phyloP scores from a whole-genome alignment of 2,888 invertebrate species.

The Capitulum mitella region DNA sequence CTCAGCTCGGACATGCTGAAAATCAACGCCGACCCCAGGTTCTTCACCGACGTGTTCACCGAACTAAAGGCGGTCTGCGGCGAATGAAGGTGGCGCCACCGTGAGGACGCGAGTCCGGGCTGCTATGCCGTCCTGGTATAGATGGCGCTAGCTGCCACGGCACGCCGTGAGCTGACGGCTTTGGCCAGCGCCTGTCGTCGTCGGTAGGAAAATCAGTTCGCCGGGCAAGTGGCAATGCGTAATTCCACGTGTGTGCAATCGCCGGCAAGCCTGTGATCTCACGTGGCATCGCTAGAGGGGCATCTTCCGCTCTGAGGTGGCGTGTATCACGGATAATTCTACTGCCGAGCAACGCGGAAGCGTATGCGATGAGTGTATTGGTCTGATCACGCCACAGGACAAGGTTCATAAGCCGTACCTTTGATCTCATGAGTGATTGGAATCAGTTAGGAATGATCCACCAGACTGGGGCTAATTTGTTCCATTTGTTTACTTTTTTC shows the following conservation, averaged over 20 bases:
- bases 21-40: conserved; percentile 96
- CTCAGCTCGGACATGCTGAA: conserved; percentile 91
- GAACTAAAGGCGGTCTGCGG: conserved; percentile 69
- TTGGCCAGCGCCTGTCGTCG: not conserved
- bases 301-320: too few species aligned
- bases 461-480: too few species aligned
- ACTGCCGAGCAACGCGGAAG: too few species aligned
- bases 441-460: too few species aligned
- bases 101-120: not conserved
- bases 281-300: too few species aligned
- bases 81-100: not conserved
- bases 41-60: conserved; percentile 97
- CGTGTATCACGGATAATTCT: too few species aligned
- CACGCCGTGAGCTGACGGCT: not conserved
- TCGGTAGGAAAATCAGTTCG: not conserved
- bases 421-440: too few species aligned
- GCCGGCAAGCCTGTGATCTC: not conserved
- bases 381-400: too few species aligned
- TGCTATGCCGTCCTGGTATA: not conserved
- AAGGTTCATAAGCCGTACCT: too few species aligned
- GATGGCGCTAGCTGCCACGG: not conserved
- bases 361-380: too few species aligned
- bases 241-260: not conserved
- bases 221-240: conserved; percentile 6
- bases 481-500: too few species aligned